Percentiles rank a stretch among this genome's conserved stretches.
These are phyloP conservation scores for Palythoa heliodiscus DNA, from an alignment of 92 coral and sea anemone genomes.

Conservation along the genomic window DNA sequence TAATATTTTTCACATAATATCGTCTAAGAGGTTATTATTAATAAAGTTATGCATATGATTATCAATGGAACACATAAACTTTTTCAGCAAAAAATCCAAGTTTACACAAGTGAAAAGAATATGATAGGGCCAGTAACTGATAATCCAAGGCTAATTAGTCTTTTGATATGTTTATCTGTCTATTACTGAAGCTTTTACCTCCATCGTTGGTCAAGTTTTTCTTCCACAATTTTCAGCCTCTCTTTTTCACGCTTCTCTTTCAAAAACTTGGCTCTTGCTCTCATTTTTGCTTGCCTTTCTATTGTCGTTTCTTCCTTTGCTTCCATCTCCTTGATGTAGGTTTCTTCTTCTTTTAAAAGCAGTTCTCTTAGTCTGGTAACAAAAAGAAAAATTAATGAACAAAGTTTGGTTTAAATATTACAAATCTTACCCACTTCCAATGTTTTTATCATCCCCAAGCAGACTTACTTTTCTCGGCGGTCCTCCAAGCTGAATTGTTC, in stretches of 20 bases:
- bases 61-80: too few species aligned
- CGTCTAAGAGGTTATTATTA: too few species aligned
- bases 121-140: too few species aligned
- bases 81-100: too few species aligned
- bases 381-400: not conserved
- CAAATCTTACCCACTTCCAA: not conserved
- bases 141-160: too few species aligned
- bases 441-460: too few species aligned
- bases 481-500: conserved; percentile 86
- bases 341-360: conserved; percentile 81
- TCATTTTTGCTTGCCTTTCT: conserved; percentile 98
- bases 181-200: conserved; percentile 59
- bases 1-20: too few species aligned
- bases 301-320: conserved; percentile 94
- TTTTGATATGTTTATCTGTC: too few species aligned
- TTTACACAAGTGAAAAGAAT: too few species aligned
- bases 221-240: conserved; percentile 80
- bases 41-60: too few species aligned
- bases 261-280: conserved; percentile 94
- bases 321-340: conserved; percentile 89
- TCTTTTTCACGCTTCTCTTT: conserved; percentile 93
- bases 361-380: conserved; percentile 73
- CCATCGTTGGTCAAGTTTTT: conserved; percentile 96
- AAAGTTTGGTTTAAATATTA: not conserved
- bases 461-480: conserved; percentile 83